phyloP scores from a whole-genome alignment of 2,797 vertebrate species.

The Chaetophractus vellerosus region DNA sequence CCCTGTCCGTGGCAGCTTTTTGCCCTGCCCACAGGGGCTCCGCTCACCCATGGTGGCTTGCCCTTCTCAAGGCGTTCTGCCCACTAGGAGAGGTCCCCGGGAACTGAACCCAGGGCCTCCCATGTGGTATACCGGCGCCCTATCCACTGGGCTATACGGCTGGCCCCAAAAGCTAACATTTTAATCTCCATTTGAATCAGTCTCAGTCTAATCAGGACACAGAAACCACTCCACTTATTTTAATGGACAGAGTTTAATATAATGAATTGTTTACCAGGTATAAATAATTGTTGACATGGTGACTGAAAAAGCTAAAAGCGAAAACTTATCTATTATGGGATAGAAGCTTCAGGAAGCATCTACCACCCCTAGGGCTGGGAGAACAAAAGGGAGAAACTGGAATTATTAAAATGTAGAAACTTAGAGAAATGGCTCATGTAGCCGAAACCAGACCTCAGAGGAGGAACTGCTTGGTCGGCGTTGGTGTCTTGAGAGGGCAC shows the following conservation, averaged over 20 bases:
- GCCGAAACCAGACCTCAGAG: background rate
- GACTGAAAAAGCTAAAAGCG: background rate
- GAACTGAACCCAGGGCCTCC: no score
- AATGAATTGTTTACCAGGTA: background rate
- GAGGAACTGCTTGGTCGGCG: background rate
- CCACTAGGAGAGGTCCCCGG: no score
- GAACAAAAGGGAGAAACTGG: background rate
- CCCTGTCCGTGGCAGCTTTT: no score
- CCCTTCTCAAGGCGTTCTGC: no score
- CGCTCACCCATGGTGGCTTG: no score
- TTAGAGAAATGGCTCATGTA: background rate
- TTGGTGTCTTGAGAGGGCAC: background rate
- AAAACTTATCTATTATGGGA: background rate
- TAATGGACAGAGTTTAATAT: constrained; percentile 15
- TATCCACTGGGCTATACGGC: no score
- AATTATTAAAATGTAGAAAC: background rate
- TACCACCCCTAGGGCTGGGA: background rate
- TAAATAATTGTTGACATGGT: background rate
- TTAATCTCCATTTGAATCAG: constrained; percentile 8
- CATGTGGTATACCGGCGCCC: no score
- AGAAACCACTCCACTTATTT: constrained; percentile 2
- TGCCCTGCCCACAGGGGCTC: no score
- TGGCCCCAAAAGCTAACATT: background rate
- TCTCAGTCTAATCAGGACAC: background rate
- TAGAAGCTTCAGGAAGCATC: background rate